Conservation (phyloP, 2,888 invertebrate species). For the Bellardia pandia region DNA sequence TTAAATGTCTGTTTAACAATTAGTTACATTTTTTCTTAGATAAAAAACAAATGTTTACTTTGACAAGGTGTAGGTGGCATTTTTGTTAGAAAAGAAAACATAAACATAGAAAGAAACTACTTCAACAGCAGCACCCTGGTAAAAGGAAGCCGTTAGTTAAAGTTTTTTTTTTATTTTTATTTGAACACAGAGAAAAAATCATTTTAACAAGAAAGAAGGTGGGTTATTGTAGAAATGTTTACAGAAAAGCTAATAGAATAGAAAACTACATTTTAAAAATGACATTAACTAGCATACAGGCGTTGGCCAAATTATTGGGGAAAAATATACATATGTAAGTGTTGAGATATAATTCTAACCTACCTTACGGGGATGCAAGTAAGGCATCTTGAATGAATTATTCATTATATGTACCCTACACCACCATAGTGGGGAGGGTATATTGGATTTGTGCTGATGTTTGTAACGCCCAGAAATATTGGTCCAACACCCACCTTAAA, state of each 20-base stretch:
- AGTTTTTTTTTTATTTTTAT: constrained; percentile 4
- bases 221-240: constrained; percentile 17
- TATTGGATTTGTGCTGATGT: too few relatives aligned
- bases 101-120: not conserved
- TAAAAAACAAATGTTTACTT: constrained; percentile 63
- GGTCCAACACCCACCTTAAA: too few relatives aligned
- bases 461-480: too few relatives aligned
- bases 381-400: too few relatives aligned
- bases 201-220: not conserved
- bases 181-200: constrained; percentile 9
- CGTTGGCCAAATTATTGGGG: not conserved
- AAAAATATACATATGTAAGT: not conserved
- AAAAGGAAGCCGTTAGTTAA: constrained; percentile 44
- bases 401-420: too few relatives aligned
- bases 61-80: constrained; percentile 67
- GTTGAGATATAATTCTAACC: too few relatives aligned
- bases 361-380: too few relatives aligned
- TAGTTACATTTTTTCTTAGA: constrained; percentile 63
- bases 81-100: constrained; percentile 33
- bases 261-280: not conserved
- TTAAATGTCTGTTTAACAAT: constrained; percentile 70
- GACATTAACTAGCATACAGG: constrained; percentile 2
- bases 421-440: too few relatives aligned
- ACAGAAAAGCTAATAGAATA: not conserved
- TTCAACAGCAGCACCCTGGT: constrained; percentile 17